Evolutionary conservation across 2,113 vertebrate species (phyloP).

Genomic region (Tragelaphus imberbis): DNA sequence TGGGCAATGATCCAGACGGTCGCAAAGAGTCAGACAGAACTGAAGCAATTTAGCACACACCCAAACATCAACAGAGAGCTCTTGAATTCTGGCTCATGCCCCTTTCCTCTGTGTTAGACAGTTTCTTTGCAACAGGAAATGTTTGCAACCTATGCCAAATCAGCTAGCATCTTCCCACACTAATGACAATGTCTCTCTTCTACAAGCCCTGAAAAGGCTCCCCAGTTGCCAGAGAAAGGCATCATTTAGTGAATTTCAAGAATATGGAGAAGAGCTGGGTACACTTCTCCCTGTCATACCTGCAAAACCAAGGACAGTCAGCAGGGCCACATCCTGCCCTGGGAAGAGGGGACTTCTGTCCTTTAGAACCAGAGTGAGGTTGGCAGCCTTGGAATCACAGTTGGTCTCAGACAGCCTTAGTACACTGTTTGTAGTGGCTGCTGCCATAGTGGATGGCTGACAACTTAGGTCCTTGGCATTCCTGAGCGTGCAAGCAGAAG

Average conservation of each 20-base stretch:
- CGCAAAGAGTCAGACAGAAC: background rate
- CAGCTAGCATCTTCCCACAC: background rate
- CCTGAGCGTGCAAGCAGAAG: constrained; percentile 75
- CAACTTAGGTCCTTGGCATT: constrained; percentile 78
- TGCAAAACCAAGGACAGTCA: constrained; percentile 83
- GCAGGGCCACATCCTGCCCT: constrained; percentile 79
- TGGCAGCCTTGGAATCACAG: constrained; percentile 80
- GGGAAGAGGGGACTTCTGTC: constrained; percentile 67
- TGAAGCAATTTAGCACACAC: background rate
- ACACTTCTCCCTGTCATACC: constrained; percentile 72
- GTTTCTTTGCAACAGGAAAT: background rate
- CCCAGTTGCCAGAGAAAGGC: background rate
- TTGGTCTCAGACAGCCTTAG: constrained; percentile 81
- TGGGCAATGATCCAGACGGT: background rate
- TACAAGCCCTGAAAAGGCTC: background rate
- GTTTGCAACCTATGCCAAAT: background rate
- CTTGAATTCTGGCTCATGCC: background rate
- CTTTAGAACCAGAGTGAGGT: constrained; percentile 75
- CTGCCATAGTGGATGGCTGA: constrained; percentile 62
- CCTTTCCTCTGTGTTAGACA: background rate
- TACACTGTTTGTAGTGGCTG: constrained; percentile 55
- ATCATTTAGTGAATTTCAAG: background rate
- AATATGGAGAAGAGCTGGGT: background rate
- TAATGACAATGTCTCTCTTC: background rate
- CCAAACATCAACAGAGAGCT: background rate